Evolutionary conservation across 2,797 vertebrate species (phyloP).

Genomic region (Falco peregrinus): DNA sequence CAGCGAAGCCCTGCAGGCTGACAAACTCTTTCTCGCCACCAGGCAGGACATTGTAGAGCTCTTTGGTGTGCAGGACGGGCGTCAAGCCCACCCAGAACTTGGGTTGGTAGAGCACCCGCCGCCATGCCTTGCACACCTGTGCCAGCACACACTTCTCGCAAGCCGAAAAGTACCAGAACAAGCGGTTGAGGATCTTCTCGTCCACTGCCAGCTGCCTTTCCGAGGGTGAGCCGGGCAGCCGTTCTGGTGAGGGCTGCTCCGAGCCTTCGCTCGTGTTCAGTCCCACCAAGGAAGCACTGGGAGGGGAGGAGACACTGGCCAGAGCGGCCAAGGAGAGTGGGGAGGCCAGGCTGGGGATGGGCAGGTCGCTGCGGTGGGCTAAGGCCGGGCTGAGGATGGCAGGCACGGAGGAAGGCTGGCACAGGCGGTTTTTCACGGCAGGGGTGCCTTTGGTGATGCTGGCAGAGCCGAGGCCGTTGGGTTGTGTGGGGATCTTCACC

Average conservation of each 20-base stretch:
- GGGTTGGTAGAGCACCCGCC: slow-evolving; percentile 94
- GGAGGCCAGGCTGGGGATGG: slow-evolving; percentile 83
- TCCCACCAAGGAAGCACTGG: slow-evolving; percentile 67
- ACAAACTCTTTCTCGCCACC: slow-evolving; percentile 96
- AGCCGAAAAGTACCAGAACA: slow-evolving; percentile 97
- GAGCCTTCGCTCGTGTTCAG: slow-evolving; percentile 70
- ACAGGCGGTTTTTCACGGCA: slow-evolving; percentile 95
- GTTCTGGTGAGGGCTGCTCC: slow-evolving; percentile 79
- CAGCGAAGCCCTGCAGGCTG: slow-evolving; percentile 93
- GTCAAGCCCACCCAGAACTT: slow-evolving; percentile 97
- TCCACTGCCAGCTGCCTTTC: slow-evolving; percentile 92
- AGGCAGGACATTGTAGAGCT: slow-evolving; percentile 91
- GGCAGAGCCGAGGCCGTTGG: slow-evolving; percentile 93
- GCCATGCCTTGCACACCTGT: slow-evolving; percentile 97
- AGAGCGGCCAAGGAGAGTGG: slow-evolving; percentile 84
- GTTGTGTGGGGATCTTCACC: slow-evolving; percentile 93
- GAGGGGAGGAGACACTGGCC: slow-evolving; percentile 73
- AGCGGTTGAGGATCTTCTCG: slow-evolving; percentile 93
- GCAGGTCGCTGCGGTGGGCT: slow-evolving; percentile 84
- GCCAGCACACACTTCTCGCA: slow-evolving; percentile 94
- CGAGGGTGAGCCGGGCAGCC: slow-evolving; percentile 70
- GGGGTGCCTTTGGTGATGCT: slow-evolving; percentile 99
- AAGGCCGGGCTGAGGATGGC: slow-evolving; percentile 87
- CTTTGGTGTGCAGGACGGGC: slow-evolving; percentile 95
- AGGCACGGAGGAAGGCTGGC: slow-evolving; percentile 93